A percentile compares a stretch with the other conserved stretches of the same genome.
Evolutionary conservation across 2,113 vertebrate genomes (phyloP).

Genomic region (Gopherus flavomarginatus): DNA sequence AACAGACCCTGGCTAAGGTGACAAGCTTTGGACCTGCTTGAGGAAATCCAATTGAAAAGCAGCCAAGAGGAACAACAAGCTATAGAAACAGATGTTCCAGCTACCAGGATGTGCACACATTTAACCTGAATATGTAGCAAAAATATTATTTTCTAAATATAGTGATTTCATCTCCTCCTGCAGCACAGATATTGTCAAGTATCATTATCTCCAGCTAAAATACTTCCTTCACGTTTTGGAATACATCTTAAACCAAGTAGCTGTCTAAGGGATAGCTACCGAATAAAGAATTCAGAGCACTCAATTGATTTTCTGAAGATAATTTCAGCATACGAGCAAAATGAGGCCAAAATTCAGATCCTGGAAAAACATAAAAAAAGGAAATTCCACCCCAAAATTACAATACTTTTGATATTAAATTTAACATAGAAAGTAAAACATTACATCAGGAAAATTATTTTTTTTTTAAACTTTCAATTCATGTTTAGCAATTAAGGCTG

Average conservation of each 20-base stretch:
- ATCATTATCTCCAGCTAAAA: slow-evolving; percentile 49
- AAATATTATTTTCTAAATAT: slow-evolving; percentile 68
- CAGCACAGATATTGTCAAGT: slow-evolving; percentile 47
- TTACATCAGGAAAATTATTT: not conserved
- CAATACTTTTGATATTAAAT: not conserved
- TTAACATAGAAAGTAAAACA: not conserved
- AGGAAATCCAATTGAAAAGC: slow-evolving; percentile 99
- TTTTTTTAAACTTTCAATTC: slow-evolving; percentile 12
- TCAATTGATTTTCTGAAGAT: slow-evolving; percentile 10
- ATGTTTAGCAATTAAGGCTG: not conserved
- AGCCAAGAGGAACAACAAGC: slow-evolving; percentile 98
- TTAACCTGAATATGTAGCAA: slow-evolving; percentile 78
- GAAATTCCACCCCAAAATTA: slow-evolving; percentile 1
- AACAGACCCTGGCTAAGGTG: slow-evolving; percentile 98
- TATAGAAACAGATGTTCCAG: slow-evolving; percentile 94
- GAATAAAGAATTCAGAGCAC: slow-evolving; percentile 14
- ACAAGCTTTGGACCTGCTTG: slow-evolving; percentile 98
- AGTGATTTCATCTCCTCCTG: slow-evolving; percentile 58
- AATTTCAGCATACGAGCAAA: slow-evolving; percentile 18
- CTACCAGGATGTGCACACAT: slow-evolving; percentile 80
- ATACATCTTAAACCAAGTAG: slow-evolving; percentile 58
- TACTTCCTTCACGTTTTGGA: slow-evolving; percentile 52
- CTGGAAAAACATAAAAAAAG: not conserved
- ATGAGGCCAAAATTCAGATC: not conserved
- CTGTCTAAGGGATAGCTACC: slow-evolving; percentile 35